Evolutionary conservation across 2,797 vertebrate genomes (phyloP).

Genomic region (Denticeps clupeoides): DNA sequence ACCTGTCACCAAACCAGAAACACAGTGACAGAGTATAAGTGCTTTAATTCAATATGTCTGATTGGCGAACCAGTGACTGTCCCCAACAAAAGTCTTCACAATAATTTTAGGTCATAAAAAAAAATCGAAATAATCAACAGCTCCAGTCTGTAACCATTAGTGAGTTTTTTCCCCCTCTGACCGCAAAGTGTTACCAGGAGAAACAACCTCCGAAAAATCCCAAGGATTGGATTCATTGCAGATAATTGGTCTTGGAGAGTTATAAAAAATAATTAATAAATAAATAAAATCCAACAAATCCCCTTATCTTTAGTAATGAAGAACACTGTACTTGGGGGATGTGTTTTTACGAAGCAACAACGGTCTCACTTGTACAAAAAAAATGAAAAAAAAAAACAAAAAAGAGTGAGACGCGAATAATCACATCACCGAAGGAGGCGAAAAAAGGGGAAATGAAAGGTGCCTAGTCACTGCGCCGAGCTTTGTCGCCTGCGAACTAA

Average conservation of each 20-base stretch:
- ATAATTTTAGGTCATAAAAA: too few species aligned
- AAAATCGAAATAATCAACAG: too few species aligned
- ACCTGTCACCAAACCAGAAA: too few species aligned
- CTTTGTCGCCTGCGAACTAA: too few species aligned
- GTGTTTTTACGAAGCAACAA: conserved; percentile 11
- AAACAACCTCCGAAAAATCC: conserved; percentile 17
- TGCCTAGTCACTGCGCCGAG: conserved; percentile 3
- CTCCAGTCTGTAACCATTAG: too few species aligned
- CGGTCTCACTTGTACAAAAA: not conserved
- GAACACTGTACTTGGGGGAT: conserved; percentile 5
- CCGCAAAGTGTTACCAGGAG: conserved; percentile 11
- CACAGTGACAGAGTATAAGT: too few species aligned
- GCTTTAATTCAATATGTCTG: too few species aligned
- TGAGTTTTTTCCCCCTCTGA: conserved; percentile 6
- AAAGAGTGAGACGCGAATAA: not conserved
- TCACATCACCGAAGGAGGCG: not conserved
- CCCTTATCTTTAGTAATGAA: conserved; percentile 13
- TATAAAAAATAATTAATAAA: conserved; percentile 2
- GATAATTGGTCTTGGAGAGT: conserved; percentile 16
- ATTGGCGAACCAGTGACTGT: too few species aligned
- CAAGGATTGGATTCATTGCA: conserved; percentile 9
- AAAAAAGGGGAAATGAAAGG: not conserved
- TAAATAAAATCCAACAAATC: conserved; percentile 3
- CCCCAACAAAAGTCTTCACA: too few species aligned
- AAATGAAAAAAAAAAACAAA: not conserved